These are phyloP conservation scores for Oreochromis tanganicae DNA, from an alignment of 2,113 vertebrate genomes.

Conservation along the genomic window DNA sequence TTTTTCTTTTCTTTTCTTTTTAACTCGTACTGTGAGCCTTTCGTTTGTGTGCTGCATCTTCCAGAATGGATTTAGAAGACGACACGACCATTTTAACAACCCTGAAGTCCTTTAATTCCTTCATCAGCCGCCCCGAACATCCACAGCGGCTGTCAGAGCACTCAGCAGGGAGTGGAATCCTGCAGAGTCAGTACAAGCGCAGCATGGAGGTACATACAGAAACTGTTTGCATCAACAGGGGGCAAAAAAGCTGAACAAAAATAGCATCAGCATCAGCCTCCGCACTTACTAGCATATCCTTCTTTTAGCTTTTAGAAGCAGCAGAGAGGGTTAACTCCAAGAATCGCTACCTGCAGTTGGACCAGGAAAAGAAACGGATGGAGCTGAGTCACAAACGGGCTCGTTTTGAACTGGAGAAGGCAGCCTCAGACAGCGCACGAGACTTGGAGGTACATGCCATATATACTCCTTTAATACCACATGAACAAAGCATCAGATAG, in stretches of 20 bases:
- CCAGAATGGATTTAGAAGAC: constrained; percentile 72
- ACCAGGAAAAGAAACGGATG: constrained; percentile 95
- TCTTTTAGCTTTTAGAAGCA: constrained; percentile 81
- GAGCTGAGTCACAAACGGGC: constrained; percentile 93
- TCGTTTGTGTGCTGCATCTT: neutral
- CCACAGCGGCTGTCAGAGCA: constrained; percentile 39
- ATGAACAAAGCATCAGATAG: neutral
- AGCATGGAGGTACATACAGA: constrained; percentile 81
- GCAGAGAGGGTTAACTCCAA: constrained; percentile 83
- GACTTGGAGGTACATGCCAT: constrained; percentile 80
- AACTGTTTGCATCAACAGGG: neutral
- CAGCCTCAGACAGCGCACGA: constrained; percentile 78
- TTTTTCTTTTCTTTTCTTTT: neutral
- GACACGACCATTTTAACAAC: constrained; percentile 88
- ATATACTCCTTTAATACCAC: neutral
- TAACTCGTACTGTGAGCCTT: neutral
- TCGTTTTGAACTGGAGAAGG: constrained; percentile 89
- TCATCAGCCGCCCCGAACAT: constrained; percentile 71
- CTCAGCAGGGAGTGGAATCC: constrained; percentile 42
- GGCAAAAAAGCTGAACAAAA: neutral
- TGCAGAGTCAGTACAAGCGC: constrained; percentile 84
- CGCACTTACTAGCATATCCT: neutral
- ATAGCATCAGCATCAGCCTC: neutral
- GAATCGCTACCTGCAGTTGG: constrained; percentile 82
- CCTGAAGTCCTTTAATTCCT: constrained; percentile 86